Evolutionary conservation across 2,888 invertebrate genomes (phyloP), one percentile per base, ranked within the genome.

Genomic region (Magallana nippona): DNA sequence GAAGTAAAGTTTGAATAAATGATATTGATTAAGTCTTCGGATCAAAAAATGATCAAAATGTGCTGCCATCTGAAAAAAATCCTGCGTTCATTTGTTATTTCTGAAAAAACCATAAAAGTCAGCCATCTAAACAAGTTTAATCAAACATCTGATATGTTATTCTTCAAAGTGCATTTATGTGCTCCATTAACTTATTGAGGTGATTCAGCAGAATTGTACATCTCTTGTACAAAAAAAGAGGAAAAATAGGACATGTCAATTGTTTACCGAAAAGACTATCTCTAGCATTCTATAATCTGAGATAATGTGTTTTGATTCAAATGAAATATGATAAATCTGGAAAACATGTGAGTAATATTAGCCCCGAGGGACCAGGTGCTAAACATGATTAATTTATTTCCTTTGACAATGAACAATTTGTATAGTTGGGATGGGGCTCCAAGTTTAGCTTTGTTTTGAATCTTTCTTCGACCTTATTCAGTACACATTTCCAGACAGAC

Each of bases 121-220:
- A 71, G 27, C 27, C 71, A 71, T 71, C 15, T 27, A 22, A 71
- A 17, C 22, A 19, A 19, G 32, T 27, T 27, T 27, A 22, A 71
- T 71, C 71, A 71, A 71, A 63, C 63, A 63, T 63, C 63, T 22
- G 63, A 71, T 71, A 71, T 71, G 22, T 27, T 27, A 44, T 44
- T 71, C 32, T 15, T 71, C 32, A 71, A 27, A 71, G 71, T 71
- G 71, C 27, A 71, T 27, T 71, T 27, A 71, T 17, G 32, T 32
- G 32, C 13, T 27, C 15, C 71, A 27, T 27, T 10, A 32, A 71
- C 22, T 27, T 10, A 19, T 63, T 63, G 27, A 8, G 27, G 19
- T 71, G 27, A 32, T 11, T 71, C 3, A 32, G 44, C 44, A 1
- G 15, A 27, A 19, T 27, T 17, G 15, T 2, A 2, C 5, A 27